Evolutionary conservation across 30 jellyfish, hydroid and myxozoan species (phyloP), one percentile per base, ranked within the genome.

Genomic region (Morbakka virulenta): DNA sequence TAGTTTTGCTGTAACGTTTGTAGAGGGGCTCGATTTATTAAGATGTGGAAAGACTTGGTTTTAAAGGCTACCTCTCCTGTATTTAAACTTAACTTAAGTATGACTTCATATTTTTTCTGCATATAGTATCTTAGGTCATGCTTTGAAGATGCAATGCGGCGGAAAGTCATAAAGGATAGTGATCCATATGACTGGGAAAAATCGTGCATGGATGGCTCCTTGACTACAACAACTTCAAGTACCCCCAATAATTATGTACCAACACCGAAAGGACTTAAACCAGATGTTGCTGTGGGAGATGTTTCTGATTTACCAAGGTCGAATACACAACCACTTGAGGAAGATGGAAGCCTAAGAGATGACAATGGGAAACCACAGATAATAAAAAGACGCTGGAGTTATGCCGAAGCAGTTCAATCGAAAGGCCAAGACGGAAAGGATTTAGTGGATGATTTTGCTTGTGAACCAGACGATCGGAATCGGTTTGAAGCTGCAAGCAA

Each of bases 111-210:
- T 52, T 63, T 0, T 12, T 64, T 20, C 52, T 52, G 20, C 13
- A 20, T 41, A n/a, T 32, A 83, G 95, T 73, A 62, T 24, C 20
- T 83, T 72, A 33, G 47, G 34, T 72, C 81, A 0, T 80, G 94
- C 57, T 79, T 94, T 52, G 57, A 52, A 52, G 93, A 77, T 68
- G 98, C 98, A 11, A 70, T 92, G 77, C 74, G 78, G n/a, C 93
- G 90, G 41, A 88, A 94, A 25, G 89, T 91, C 1, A 66, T 92
- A 14, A 86, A 86, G 32, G 95, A 85, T 13, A 80, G 72, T 35
- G 98, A 92, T 53, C 94, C 98, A n/a, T 85, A 77, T 77, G 98
- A 92, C 52, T 92, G 98, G 98, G 98, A 92, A 53, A 92, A 85
- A 73, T 69, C 89, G 6, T 6, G 93, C 0, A 90, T 77, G 0